These are phyloP conservation scores for Falcunculus frontatus DNA, from an alignment of 2,113 vertebrate species.

Conservation along the genomic window DNA sequence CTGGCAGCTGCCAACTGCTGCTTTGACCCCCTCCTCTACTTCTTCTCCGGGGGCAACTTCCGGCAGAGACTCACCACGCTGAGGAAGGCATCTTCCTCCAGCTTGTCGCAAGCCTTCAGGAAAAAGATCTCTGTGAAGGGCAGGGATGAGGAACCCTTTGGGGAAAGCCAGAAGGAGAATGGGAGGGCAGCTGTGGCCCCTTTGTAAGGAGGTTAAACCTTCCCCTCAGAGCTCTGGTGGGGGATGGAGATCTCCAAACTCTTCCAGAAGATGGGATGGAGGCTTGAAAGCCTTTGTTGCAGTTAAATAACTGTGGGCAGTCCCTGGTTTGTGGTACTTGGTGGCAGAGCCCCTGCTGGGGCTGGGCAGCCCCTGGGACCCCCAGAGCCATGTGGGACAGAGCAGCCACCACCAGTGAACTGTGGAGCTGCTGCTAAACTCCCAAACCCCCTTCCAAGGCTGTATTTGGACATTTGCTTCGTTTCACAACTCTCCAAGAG, in stretches of 20 bases:
- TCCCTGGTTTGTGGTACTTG: neutral
- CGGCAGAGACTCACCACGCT: conserved; percentile 82
- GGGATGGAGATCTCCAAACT: accelerated
- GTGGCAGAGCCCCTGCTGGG: neutral
- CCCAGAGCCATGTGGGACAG: neutral
- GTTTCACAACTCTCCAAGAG: neutral
- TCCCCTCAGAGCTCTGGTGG: neutral
- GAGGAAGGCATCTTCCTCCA: conserved; percentile 75
- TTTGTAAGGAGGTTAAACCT: neutral
- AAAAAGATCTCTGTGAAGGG: conserved; percentile 66
- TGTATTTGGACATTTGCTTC: neutral
- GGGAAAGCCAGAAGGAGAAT: neutral
- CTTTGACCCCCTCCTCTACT: conserved; percentile 93
- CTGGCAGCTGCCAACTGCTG: conserved; percentile 92
- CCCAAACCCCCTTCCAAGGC: neutral
- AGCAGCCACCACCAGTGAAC: neutral
- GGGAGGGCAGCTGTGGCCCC: neutral
- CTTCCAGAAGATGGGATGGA: neutral
- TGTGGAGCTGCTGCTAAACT: neutral
- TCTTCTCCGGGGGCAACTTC: conserved; percentile 92
- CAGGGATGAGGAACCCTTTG: conserved; percentile 45
- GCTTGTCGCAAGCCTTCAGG: conserved; percentile 45
- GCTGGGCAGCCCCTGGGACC: neutral
- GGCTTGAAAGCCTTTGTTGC: neutral
- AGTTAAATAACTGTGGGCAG: accelerated